A percentile compares a stretch with the other conserved stretches of the same genome.
These are phyloP conservation scores for Molorchus minor DNA, from an alignment of 2,888 invertebrate genomes.

Conservation along the genomic window DNA sequence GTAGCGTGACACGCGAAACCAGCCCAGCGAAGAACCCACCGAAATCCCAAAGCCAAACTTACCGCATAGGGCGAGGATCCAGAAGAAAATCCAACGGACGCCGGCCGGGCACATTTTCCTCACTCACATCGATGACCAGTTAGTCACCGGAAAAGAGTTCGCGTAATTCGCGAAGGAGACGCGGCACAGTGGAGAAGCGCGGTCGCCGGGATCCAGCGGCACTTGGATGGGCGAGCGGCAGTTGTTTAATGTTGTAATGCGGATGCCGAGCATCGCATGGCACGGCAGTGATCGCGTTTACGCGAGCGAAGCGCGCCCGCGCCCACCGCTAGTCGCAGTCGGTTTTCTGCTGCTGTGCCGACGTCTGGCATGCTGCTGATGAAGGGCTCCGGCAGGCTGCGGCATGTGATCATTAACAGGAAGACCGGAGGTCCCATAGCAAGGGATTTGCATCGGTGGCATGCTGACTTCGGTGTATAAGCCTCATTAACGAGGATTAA, in stretches of 20 bases:
- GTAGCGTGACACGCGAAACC: slow-evolving; percentile 44
- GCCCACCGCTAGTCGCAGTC: slow-evolving; percentile 39
- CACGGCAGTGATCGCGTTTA: slow-evolving; percentile 39
- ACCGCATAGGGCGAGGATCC: slow-evolving; percentile 53
- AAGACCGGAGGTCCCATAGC: slow-evolving; percentile 19
- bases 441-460: background rate
- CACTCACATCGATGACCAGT: slow-evolving; percentile 2
- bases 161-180: slow-evolving; percentile 43
- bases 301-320: slow-evolving; percentile 52
- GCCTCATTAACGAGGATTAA: too few species aligned
- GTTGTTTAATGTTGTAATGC: slow-evolving; percentile 60
- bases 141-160: background rate
- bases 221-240: slow-evolving; percentile 44
- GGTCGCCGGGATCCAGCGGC: slow-evolving; percentile 28
- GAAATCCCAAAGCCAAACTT: slow-evolving; percentile 38
- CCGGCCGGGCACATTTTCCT: slow-evolving; percentile 48
- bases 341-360: slow-evolving; percentile 31
- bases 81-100: slow-evolving; percentile 49
- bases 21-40: background rate
- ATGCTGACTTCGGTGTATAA: too few species aligned
- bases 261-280: slow-evolving; percentile 56
- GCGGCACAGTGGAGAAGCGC: slow-evolving; percentile 43
- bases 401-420: slow-evolving; percentile 31
- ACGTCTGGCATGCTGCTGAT: slow-evolving; percentile 36
- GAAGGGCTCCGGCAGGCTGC: slow-evolving; percentile 32